phyloP scores from a whole-genome alignment of 2,113 vertebrate genomes.

The Eira barbara region DNA sequence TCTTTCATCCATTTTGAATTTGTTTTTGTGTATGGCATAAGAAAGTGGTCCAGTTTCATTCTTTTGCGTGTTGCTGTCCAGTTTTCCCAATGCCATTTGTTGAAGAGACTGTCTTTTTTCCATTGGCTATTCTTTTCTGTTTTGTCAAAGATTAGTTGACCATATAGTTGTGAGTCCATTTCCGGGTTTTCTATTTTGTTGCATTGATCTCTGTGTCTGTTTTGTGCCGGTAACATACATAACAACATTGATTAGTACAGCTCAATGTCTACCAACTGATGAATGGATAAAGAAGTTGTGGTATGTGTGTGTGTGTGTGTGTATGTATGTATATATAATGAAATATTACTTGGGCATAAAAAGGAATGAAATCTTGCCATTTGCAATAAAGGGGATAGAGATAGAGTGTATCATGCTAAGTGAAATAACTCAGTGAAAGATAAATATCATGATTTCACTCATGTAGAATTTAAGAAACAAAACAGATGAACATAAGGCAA shows the following conservation, averaged over 20 bases:
- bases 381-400: neutral
- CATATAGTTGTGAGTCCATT: neutral
- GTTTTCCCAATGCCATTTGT: neutral
- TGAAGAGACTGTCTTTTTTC: neutral
- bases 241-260: neutral
- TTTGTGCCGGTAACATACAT: neutral
- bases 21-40: neutral
- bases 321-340: neutral
- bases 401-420: neutral
- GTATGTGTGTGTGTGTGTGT: neutral
- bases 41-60: neutral
- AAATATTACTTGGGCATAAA: neutral
- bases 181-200: neutral
- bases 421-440: neutral
- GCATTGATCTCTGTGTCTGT: neutral
- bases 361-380: neutral
- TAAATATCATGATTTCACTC: neutral
- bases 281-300: neutral
- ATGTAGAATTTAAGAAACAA: neutral
- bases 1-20: neutral
- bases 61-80: neutral
- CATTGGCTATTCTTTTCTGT: neutral
- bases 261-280: neutral
- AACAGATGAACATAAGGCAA: neutral
- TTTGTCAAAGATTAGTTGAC: neutral